Evolutionary conservation across 1,140 invertebrate genomes (phyloP).

Genomic region (Battus philenor): DNA sequence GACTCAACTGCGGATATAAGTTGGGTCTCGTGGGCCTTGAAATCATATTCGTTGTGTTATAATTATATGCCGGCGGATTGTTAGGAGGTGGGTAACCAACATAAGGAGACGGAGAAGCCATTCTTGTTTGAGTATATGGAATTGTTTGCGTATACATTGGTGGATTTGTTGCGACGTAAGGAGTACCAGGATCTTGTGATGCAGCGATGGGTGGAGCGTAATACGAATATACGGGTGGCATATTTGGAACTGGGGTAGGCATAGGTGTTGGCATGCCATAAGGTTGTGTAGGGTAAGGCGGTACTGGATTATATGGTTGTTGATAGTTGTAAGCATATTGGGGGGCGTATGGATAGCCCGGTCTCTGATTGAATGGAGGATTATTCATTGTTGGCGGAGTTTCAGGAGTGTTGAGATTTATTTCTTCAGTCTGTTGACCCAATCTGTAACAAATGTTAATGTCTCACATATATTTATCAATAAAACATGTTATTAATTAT

Average conservation of each 20-base stretch:
- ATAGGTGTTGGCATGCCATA: slow-evolving; percentile 44
- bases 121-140: slow-evolving; percentile 52
- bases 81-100: slow-evolving; percentile 30
- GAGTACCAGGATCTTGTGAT: slow-evolving; percentile 27
- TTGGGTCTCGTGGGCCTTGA: slow-evolving; percentile 43
- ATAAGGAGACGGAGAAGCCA: slow-evolving; percentile 47
- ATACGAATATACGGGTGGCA: slow-evolving; percentile 20
- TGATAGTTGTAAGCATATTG: slow-evolving; percentile 45
- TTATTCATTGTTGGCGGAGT: slow-evolving; percentile 55
- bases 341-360: slow-evolving; percentile 40
- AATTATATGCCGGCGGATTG: slow-evolving; percentile 42
- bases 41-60: slow-evolving; percentile 62
- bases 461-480: neutral
- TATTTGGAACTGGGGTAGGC: neutral
- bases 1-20: slow-evolving; percentile 50
- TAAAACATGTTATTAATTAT: no score
- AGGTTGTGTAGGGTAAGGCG: slow-evolving; percentile 36
- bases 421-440: slow-evolving; percentile 58
- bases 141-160: slow-evolving; percentile 38
- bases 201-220: slow-evolving; percentile 26
- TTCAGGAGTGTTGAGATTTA: slow-evolving; percentile 37
- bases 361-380: slow-evolving; percentile 50
- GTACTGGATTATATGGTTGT: slow-evolving; percentile 32
- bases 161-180: slow-evolving; percentile 33
- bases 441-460: slow-evolving; percentile 36